Base-by-base conservation (phyloP, 2,888 invertebrate genomes). In the Lasius fuliginosus region DNA sequence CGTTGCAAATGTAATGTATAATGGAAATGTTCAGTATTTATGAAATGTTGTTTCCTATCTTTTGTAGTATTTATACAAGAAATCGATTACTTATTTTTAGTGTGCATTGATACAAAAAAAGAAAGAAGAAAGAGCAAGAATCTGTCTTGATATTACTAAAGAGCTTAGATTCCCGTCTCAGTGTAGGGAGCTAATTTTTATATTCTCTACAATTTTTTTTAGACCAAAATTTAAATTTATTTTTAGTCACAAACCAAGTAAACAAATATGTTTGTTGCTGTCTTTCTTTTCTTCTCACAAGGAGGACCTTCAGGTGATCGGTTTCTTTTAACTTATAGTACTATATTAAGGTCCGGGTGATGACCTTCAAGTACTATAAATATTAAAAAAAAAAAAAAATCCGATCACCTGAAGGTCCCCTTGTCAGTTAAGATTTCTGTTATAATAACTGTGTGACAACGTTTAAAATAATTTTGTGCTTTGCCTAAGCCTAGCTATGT, bases 21-120 rank as follows among this genome's bases (percentile, higher is more conserved):
- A 40, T 40, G 15, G 8, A 36, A 65, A 27, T 64, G 11, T n/a
- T n/a, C 27, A 15, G 33, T 62, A 46, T 46, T 33, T 27, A 27
- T 18, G 40, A 36, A 5, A 40, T n/a, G 12, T 77, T 42, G 18
- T 77, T 42, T 5, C 15, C 23, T 27, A 27, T n/a, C 30, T 62
- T 27, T 73, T 36, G 23, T 36, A 8, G 1, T 5, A 27, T 30
- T 27, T 60, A 30, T 27, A 36, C 23, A 11, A 58, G 12, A 74
- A 60, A 1, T 74, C 74, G 27, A 60, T 42, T 60, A 42, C 18
- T 65, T 49, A 65, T 46, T 65, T 33, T 75, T 33, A 5, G 3
- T 33, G n/a, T 18, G 12, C 9, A 64, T 75, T 30, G n/a, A 75
- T 46, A 64, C 0, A n/a, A 46, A 36, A 15, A 11, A n/a, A 53